phyloP scores from a whole-genome alignment of 2,113 vertebrate species.

The Lamprotornis superbus region DNA sequence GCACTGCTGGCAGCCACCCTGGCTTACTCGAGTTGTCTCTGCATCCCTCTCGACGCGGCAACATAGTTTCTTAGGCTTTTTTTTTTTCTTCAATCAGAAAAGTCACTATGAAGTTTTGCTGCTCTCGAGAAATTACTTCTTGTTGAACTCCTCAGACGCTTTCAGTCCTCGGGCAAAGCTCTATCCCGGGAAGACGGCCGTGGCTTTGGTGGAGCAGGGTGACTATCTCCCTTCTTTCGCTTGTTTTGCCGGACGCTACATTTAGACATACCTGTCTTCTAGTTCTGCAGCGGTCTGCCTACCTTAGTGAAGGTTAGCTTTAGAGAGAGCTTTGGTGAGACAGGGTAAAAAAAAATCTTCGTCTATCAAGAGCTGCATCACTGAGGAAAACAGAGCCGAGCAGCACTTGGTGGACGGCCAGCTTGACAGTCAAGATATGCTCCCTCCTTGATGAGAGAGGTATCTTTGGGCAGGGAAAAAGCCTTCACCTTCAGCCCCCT shows the following conservation, averaged over 20 bases:
- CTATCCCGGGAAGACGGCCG: background rate
- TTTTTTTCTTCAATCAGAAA: background rate
- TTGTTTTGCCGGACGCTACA: background rate
- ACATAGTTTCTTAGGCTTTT: background rate
- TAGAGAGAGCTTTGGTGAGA: background rate
- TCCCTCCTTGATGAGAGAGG: background rate
- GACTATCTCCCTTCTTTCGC: accelerated
- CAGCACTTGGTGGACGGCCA: too few relatives aligned
- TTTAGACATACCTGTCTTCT: too few relatives aligned
- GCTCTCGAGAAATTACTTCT: background rate
- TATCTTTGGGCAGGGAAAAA: background rate
- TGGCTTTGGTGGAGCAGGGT: background rate
- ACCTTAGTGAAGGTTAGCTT: background rate
- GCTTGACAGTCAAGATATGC: background rate
- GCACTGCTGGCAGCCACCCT: background rate
- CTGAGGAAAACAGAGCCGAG: background rate
- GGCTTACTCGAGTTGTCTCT: background rate
- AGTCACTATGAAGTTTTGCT: background rate
- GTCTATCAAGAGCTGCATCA: too few relatives aligned
- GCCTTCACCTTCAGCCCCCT: background rate
- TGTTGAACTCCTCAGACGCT: background rate
- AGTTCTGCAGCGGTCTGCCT: background rate
- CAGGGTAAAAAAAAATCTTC: background rate
- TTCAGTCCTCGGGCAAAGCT: background rate
- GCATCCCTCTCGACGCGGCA: background rate